These are phyloP conservation scores for Enteromius paludinosus DNA, from an alignment of 2,797 vertebrate species.

Conservation along the genomic window DNA sequence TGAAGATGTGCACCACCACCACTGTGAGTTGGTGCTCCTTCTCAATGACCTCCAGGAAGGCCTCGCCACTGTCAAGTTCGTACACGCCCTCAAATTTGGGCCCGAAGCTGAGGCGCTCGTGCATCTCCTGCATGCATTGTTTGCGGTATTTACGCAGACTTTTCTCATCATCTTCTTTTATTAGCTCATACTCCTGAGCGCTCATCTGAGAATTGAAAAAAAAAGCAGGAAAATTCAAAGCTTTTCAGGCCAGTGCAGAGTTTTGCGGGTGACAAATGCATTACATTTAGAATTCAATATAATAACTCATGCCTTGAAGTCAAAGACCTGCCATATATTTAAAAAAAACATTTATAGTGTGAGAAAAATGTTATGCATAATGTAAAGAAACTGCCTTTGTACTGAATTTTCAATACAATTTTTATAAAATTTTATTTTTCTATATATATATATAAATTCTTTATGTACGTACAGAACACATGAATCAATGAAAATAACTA, in stretches of 20 bases:
- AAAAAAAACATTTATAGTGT: not conserved
- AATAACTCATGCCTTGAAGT: not conserved
- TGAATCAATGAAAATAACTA: not conserved
- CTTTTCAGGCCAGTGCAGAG: not conserved
- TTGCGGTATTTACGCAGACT: conserved; percentile 91
- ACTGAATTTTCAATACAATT: not conserved
- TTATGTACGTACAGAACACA: not conserved
- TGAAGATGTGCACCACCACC: conserved; percentile 92
- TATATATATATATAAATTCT: not conserved
- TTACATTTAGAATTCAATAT: not conserved
- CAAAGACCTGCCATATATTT: not conserved
- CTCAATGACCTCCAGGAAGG: conserved; percentile 88
- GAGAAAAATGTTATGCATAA: not conserved
- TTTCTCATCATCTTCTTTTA: conserved; percentile 90
- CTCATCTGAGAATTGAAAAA: conserved; percentile 85
- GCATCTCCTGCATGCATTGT: conserved; percentile 98
- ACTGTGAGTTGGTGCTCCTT: conserved; percentile 91
- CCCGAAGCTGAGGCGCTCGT: conserved; percentile 93
- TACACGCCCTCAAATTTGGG: conserved; percentile 87
- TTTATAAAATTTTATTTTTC: not conserved
- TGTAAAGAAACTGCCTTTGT: not conserved
- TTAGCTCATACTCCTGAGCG: conserved; percentile 92
- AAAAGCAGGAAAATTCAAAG: not conserved
- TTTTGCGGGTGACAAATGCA: not conserved
- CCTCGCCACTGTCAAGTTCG: conserved; percentile 88